Conservation (phyloP, 2,888 invertebrate genomes). For the Drosophila fulvimacula region DNA sequence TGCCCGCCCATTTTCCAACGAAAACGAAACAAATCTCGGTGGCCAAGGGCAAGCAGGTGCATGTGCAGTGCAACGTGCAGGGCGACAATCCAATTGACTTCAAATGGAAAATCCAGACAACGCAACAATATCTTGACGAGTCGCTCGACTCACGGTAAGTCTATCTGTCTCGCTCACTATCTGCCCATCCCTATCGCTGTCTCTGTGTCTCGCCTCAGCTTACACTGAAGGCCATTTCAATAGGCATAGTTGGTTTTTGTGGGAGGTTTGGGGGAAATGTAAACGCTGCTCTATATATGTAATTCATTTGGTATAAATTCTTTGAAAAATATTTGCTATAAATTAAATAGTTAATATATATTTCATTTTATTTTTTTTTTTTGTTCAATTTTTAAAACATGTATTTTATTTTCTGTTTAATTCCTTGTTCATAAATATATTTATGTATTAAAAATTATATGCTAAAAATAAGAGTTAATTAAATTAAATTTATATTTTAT, state of each 20-base stretch:
- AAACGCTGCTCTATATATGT: too few species aligned
- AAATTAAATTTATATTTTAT: too few species aligned
- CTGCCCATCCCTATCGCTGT: neutral
- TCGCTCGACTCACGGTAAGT: conserved; percentile 89
- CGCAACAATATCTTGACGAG: conserved; percentile 90
- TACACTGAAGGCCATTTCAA: conserved; percentile 27
- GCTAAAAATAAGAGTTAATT: too few species aligned
- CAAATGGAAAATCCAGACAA: conserved; percentile 90
- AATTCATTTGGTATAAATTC: too few species aligned
- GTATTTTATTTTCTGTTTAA: too few species aligned
- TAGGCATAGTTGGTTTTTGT: conserved; percentile 9
- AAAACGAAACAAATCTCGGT: conserved; percentile 93
- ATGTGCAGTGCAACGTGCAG: conserved; percentile 93
- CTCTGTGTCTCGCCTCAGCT: neutral
- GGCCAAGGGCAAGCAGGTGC: conserved; percentile 92
- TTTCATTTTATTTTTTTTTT: too few species aligned
- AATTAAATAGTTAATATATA: too few species aligned
- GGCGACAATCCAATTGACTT: conserved; percentile 95
- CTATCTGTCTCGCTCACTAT: neutral
- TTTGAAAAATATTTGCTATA: too few species aligned
- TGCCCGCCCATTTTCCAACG: conserved; percentile 93
- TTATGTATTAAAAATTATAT: too few species aligned
- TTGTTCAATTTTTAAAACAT: too few species aligned
- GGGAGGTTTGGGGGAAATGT: too few species aligned
- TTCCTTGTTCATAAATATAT: too few species aligned